phyloP scores from a whole-genome alignment of 2,888 invertebrate species.

The Nebria brevicollis region DNA sequence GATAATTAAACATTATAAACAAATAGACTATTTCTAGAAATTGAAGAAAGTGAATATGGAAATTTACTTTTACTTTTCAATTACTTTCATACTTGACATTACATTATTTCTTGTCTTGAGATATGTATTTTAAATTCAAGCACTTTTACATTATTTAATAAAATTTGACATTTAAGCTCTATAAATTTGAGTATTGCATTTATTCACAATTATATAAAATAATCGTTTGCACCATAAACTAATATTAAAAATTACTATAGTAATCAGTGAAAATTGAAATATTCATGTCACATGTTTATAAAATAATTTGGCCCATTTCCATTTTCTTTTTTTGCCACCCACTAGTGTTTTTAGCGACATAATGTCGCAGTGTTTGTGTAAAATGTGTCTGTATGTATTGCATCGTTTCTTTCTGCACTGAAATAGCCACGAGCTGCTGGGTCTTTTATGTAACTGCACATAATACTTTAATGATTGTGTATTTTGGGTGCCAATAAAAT shows the following conservation, averaged over 20 bases:
- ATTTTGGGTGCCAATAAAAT: slow-evolving; percentile 26
- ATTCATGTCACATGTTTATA: slow-evolving; percentile 3
- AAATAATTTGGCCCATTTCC: slow-evolving; percentile 19
- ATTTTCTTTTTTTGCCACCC: slow-evolving; percentile 22
- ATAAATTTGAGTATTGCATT: too few relatives aligned
- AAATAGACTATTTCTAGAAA: background rate
- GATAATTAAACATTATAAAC: background rate
- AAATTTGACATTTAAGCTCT: too few relatives aligned
- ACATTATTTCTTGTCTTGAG: background rate
- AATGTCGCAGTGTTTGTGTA: slow-evolving; percentile 13
- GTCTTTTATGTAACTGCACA: slow-evolving; percentile 23
- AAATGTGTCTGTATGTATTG: slow-evolving; percentile 16
- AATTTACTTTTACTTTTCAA: slow-evolving; percentile 1
- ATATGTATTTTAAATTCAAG: too few relatives aligned
- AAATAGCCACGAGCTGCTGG: slow-evolving; percentile 34
- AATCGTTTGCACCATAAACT: background rate
- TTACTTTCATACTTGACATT: background rate
- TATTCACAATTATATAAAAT: too few relatives aligned
- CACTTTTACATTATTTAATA: too few relatives aligned
- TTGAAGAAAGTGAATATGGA: background rate
- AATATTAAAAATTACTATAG: background rate
- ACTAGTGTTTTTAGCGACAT: slow-evolving; percentile 29
- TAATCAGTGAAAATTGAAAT: background rate
- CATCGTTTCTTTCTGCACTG: slow-evolving; percentile 27
- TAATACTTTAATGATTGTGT: background rate